Base-by-base conservation (phyloP, 2,797 vertebrate species). In the Lithobates pipiens region DNA sequence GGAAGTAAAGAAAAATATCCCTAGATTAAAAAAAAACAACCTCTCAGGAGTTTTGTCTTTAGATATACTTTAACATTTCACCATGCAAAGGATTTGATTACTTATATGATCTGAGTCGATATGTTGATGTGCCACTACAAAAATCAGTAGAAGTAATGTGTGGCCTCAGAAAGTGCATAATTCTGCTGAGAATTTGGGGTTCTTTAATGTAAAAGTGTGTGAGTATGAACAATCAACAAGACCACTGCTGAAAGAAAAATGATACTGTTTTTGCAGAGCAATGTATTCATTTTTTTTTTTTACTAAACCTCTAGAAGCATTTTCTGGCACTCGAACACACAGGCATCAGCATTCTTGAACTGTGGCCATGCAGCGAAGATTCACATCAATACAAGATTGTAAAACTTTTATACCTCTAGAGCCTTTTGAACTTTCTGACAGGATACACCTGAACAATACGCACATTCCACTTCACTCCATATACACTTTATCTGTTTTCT, bases 331-430 rank as follows among this genome's bases (percentile, higher is more conserved):
- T 32, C 5, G 34, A 77, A 72, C 50, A 71, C 75, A 32, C 44
- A 82, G 72, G 18, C 67, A 79, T 72, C 83, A 69, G 67, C 76
- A 84, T 72, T 54, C 68, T 46, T 73, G 34, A 79, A n/a, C n/a
- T 23, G 67, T 16, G 36, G 54, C 57, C 54, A 39, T 16, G 27
- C 36, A 85, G 76, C 69, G 50, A 79, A 85, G 21, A 73, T 78
- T 79, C 50, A 42, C 68, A 25, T 78, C 44, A 50, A 63, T 73
- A 79, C 74, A 79, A 61, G 76, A 79, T 34, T 78, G 44, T 77
- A 46, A 85, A 79, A 44, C 39, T 27, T 79, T 85, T 79, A 50
- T 63, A 65, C 15, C 23, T 36, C 79, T 69, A 27, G 76, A 69
- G 16, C n/a, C 57, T 71, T 57, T 57, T 67, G 44, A 84, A 70